A percentile compares a stretch with the other conserved stretches of the same genome.
These are phyloP conservation scores for Salminus brasiliensis DNA, from an alignment of 2,113 vertebrate genomes.

Conservation along the genomic window DNA sequence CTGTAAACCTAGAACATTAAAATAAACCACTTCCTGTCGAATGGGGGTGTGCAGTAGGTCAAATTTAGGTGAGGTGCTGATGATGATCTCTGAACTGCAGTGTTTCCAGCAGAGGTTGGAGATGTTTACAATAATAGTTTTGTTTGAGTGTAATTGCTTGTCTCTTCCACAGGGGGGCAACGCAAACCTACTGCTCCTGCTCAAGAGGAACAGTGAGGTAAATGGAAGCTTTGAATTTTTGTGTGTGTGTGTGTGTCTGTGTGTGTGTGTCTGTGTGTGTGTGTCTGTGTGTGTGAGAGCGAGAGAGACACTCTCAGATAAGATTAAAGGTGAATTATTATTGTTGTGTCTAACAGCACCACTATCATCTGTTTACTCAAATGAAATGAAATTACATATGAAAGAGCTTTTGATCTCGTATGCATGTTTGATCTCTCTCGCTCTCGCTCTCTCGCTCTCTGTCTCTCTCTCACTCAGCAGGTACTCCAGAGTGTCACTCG, in stretches of 20 bases:
- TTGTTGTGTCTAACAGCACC: neutral
- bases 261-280: slow-evolving; percentile 34
- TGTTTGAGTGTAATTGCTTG: slow-evolving; percentile 38
- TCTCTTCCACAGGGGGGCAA: slow-evolving; percentile 80
- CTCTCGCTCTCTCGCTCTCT: neutral
- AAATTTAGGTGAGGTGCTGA: neutral
- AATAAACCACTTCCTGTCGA: too few relatives aligned
- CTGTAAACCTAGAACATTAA: too few relatives aligned
- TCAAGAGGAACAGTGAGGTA: slow-evolving; percentile 91
- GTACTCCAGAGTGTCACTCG: slow-evolving; percentile 81
- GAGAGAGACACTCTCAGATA: too few relatives aligned
- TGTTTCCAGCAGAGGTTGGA: neutral
- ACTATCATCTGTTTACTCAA: neutral
- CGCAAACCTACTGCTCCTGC: slow-evolving; percentile 81
- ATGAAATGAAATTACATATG: neutral
- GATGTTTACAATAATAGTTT: neutral
- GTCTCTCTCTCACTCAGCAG: slow-evolving; percentile 68
- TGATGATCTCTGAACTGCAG: neutral
- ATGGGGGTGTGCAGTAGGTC: neutral
- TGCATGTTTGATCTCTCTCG: neutral
- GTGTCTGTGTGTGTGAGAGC: slow-evolving; percentile 1
- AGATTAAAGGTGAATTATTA: neutral
- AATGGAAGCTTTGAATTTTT: slow-evolving; percentile 34
- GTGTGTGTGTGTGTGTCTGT: slow-evolving; percentile 32
- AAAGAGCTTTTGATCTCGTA: neutral